Base-by-base conservation (phyloP, 2,797 vertebrate species). In the Premnoplex brunnescens region DNA sequence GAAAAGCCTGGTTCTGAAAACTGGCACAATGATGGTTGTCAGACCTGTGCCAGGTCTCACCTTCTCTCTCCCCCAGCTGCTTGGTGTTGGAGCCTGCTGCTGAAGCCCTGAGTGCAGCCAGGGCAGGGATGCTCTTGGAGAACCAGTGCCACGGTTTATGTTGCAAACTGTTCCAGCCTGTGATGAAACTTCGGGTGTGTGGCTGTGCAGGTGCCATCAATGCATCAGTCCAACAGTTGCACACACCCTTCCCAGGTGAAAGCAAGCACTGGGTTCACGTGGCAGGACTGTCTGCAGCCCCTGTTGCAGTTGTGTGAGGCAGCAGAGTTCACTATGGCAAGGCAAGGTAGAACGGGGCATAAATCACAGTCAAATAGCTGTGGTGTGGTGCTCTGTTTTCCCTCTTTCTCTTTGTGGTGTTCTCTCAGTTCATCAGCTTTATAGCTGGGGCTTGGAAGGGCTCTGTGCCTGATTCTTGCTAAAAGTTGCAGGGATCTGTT, bases 381-480 rank as follows among this genome's bases (percentile, higher is more conserved):
- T 24, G 52, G 20, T 12, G 9, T 14, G 49, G 43, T 30, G 88
- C 12, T 56, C 58, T 48, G 66, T 14, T 92, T 78, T 19, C 39
- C 39, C 67, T 54, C 34, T 51, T 84, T 51, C 68, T 84, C 59
- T 73, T 64, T 66, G 89, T 0, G 44, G 24, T 83, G 39, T 59
- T 84, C 80, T 93, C 84, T 87, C 89, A 91, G 93, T 63, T 89
- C 82, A 88, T 84, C 92, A 93, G 85, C 81, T 95, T 89, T 78
- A 27, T 13, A 14, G 73, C 85, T 22, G 63, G 27, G 69, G 58
- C 37, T 85, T 55, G 55, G 86, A 83, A 43, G 0, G 6, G 66
- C 85, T 81, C 62, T 30, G 66, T 59, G 89, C 68, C 86, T 76
- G 91, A 49, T 48, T 76, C 91, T 48, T 62, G 73, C 88, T 88